These are phyloP conservation scores for Cabera pusaria DNA, from an alignment of 2,888 invertebrate species.

Conservation along the genomic window DNA sequence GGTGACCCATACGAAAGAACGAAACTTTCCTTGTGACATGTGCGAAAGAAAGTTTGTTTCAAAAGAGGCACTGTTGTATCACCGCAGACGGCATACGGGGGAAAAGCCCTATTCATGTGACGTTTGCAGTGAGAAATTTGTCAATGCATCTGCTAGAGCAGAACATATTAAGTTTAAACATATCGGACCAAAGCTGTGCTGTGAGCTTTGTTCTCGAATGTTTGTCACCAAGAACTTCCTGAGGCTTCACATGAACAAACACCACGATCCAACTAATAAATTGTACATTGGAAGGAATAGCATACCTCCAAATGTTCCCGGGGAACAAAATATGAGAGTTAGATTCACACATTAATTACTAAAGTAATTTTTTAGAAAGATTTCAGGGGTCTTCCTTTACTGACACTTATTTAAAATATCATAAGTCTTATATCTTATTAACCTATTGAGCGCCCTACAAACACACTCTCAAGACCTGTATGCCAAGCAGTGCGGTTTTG, in stretches of 20 bases:
- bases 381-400: too few species aligned
- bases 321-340: conserved; percentile 55
- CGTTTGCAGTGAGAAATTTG: conserved; percentile 63
- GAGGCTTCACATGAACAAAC: conserved; percentile 62
- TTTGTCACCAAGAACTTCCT: conserved; percentile 70
- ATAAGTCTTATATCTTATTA: too few species aligned
- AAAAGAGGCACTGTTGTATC: conserved; percentile 70
- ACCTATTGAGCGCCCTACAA: too few species aligned
- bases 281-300: conserved; percentile 54
- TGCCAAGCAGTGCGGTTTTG: too few species aligned
- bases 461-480: too few species aligned
- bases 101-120: conserved; percentile 71
- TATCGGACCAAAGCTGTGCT: conserved; percentile 63
- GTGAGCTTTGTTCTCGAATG: conserved; percentile 65
- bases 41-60: conserved; percentile 66
- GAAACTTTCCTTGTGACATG: conserved; percentile 64
- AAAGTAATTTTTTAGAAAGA: too few species aligned
- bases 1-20: conserved; percentile 71
- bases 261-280: conserved; percentile 66
- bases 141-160: conserved; percentile 70
- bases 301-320: conserved; percentile 55
- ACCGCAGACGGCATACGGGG: conserved; percentile 69
- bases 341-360: too few species aligned
- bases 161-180: conserved; percentile 74
- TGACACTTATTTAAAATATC: too few species aligned